Base-by-base conservation (phyloP, 23 tunicate genomes). In the Trididemnum clinides region DNA sequence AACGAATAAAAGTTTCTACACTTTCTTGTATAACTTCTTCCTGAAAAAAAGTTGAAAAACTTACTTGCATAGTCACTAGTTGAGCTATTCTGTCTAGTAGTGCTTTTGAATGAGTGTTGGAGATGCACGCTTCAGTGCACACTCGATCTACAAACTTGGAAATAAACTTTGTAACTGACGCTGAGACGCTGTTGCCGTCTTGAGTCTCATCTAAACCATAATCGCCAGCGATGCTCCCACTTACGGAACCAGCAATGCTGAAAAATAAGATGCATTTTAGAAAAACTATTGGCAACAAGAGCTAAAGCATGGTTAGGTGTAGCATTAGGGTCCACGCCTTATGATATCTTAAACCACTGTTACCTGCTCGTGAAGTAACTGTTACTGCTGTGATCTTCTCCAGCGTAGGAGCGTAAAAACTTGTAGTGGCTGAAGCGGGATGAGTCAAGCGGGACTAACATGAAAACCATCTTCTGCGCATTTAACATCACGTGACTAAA, bases 381-480 rank as follows among this genome's bases (percentile, higher is more conserved):
- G 77, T 85, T 93, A 79, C 98, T 93, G 72, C 90, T 88, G 89
- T 64, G 76, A 64, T 94, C 94, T 51, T 94, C 92, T 26, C 77
- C 81, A 30, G 62, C 28, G 0, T 36, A 1, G 4, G 82, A 25
- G 23, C 88, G 78, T 3, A 89, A 63, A 73, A 81, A 85, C 77
- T 94, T 94, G 54, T 51, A 38, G 6, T 83, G 81, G 69, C 64
- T 83, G 21, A 35, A 34, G 28, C 91, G 33, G 50, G 83, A 34
- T 35, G 90, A 34, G 57, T 94, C 98, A 19, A 94, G 90, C 6
- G 98, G 98, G 2, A 94, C 98, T 21, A 89, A 77, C 90, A 94
- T 89, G 84, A 85, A 94, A 18, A 94, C 90, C 98, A 94, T 94
- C 69, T 85, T 77, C 69, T 94, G 98, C 0, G 98, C 90, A 33